A percentile compares a stretch with the other conserved stretches of the same genome.
Conservation (phyloP, 35 echinoderm and acorn worm genomes). For the Stichopus chloronotus region DNA sequence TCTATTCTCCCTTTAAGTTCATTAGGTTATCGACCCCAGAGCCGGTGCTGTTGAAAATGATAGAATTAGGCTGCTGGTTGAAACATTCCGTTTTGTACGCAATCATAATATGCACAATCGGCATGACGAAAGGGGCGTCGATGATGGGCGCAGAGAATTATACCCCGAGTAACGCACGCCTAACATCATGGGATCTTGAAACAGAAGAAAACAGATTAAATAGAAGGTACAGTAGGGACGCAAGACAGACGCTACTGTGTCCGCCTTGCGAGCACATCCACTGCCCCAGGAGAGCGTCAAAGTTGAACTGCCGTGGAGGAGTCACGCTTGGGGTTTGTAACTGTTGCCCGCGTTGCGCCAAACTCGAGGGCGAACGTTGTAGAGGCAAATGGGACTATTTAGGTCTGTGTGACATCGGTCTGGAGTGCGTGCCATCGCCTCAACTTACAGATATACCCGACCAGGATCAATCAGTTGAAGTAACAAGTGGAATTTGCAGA, state of each 20-base stretch:
- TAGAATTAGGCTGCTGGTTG: neutral
- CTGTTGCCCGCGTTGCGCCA: slow-evolving; percentile 91
- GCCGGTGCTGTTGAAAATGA: neutral
- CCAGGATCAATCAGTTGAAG: slow-evolving; percentile 18
- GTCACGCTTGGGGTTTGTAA: slow-evolving; percentile 83
- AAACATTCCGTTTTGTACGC: slow-evolving; percentile 20
- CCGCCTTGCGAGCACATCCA: slow-evolving; percentile 85
- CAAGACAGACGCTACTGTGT: slow-evolving; percentile 61
- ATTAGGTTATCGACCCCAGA: too few relatives aligned
- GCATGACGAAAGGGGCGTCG: neutral
- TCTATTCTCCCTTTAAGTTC: too few relatives aligned
- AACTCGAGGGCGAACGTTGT: slow-evolving; percentile 84
- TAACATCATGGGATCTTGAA: slow-evolving; percentile 25
- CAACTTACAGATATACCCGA: slow-evolving; percentile 12
- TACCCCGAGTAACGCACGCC: neutral
- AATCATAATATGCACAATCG: neutral
- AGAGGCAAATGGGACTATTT: slow-evolving; percentile 89
- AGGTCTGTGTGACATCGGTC: slow-evolving; percentile 81
- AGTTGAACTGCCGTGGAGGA: slow-evolving; percentile 86
- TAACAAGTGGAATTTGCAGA: slow-evolving; percentile 67
- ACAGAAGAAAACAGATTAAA: slow-evolving; percentile 18
- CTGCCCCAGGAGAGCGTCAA: slow-evolving; percentile 81
- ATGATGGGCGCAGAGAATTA: slow-evolving; percentile 2
- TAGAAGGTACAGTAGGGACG: slow-evolving; percentile 19
- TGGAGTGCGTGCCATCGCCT: slow-evolving; percentile 61